Percentiles rank a stretch among this genome's conserved stretches.
These are phyloP conservation scores for Rhizoglyphus robini DNA, from an alignment of 1,140 invertebrate species.

Conservation along the genomic window DNA sequence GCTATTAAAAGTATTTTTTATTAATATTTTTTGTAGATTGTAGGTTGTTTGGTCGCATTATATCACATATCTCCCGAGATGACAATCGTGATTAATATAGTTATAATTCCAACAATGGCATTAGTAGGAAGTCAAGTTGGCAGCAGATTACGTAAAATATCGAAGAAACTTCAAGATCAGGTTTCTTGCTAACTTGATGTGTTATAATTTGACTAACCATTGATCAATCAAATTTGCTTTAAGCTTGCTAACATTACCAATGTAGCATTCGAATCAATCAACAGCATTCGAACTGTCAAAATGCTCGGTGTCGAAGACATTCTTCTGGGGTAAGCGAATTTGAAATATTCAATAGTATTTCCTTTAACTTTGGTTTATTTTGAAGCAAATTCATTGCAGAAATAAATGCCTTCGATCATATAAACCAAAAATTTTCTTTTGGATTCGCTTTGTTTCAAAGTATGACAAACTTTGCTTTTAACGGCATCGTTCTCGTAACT, in stretches of 20 bases:
- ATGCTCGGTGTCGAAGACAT: conserved; percentile 77
- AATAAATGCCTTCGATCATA: conserved; percentile 48
- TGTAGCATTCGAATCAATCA: conserved; percentile 79
- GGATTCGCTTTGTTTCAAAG: conserved; percentile 77
- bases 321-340: conserved; percentile 10
- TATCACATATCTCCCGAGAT: conserved; percentile 73
- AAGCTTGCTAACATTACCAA: conserved; percentile 65
- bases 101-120: conserved; percentile 68
- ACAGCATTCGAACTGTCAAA: conserved; percentile 75
- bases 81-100: conserved; percentile 54
- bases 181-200: conserved; percentile 32
- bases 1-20: conserved; percentile 1
- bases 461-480: conserved; percentile 41
- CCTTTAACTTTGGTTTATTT: too few relatives aligned
- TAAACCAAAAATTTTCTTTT: conserved; percentile 65
- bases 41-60: conserved; percentile 61
- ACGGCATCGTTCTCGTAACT: conserved; percentile 57
- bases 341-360: too few relatives aligned
- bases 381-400: conserved; percentile 53
- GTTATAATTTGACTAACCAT: not conserved
- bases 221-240: too few relatives aligned
- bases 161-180: conserved; percentile 60
- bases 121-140: conserved; percentile 59
- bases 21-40: conserved; percentile 39
- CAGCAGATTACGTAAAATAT: conserved; percentile 51